Conservation (phyloP, 2,113 vertebrate species). For the Lophura nycthemera region DNA sequence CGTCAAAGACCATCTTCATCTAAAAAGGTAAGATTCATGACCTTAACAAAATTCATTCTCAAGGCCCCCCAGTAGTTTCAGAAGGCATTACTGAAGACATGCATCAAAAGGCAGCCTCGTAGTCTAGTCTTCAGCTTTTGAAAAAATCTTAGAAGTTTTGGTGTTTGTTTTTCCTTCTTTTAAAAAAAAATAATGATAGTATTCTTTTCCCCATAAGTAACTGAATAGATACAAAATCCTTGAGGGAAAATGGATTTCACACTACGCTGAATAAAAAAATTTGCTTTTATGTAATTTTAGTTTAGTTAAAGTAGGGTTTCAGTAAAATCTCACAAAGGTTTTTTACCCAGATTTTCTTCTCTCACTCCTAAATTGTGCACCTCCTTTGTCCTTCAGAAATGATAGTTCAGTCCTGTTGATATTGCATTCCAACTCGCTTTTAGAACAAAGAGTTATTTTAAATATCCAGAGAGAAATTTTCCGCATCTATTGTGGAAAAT, state of each 20-base stretch:
- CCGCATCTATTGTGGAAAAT: too few relatives aligned
- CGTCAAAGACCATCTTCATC: slow-evolving; percentile 49
- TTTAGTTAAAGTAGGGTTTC: background rate
- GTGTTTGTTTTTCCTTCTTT: background rate
- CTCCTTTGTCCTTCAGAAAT: background rate
- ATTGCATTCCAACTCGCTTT: background rate
- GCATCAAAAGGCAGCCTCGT: slow-evolving; percentile 25
- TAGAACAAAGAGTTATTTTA: background rate
- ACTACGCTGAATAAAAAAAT: background rate
- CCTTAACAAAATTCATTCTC: slow-evolving; percentile 33
- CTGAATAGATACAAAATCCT: background rate
- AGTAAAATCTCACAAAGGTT: background rate
- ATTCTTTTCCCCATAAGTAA: background rate
- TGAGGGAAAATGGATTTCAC: background rate
- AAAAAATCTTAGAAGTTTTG: background rate
- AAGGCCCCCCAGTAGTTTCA: background rate
- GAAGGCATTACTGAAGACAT: slow-evolving; percentile 33
- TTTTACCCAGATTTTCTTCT: background rate
- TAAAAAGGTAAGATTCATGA: slow-evolving; percentile 54
- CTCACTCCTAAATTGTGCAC: background rate
- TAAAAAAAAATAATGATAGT: background rate
- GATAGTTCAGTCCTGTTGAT: background rate
- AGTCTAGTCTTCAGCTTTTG: background rate
- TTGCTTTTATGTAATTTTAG: background rate
- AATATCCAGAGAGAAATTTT: background rate